These are phyloP conservation scores for Gymnorhina tibicen DNA, from an alignment of 2,113 vertebrate species.

Conservation along the genomic window DNA sequence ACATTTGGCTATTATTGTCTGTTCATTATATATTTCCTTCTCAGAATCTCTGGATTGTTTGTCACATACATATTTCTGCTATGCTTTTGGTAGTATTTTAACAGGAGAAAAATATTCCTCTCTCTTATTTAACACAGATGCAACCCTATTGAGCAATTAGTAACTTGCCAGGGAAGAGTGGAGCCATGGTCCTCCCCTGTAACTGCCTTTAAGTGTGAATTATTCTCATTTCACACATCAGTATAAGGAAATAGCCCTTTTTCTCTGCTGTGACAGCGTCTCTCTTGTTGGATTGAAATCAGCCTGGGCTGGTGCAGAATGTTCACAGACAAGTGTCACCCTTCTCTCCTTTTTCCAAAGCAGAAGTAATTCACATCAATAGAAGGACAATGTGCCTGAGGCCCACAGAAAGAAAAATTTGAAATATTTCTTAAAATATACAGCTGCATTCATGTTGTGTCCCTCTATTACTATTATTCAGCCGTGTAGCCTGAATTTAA, in stretches of 20 bases:
- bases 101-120: neutral
- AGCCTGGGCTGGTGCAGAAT: neutral
- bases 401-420: neutral
- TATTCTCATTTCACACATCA: neutral
- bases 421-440: neutral
- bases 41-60: neutral
- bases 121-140: neutral
- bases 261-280: neutral
- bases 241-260: neutral
- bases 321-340: neutral
- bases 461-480: neutral
- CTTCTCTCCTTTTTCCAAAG: neutral
- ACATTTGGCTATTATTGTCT: accelerated
- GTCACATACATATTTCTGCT: neutral
- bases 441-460: neutral
- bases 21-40: neutral
- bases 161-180: neutral
- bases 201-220: neutral
- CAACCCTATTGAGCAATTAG: too few species aligned
- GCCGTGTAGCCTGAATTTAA: neutral
- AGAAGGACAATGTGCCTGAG: neutral
- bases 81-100: neutral
- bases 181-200: neutral
- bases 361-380: neutral
- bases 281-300: neutral